Conservation (phyloP, 2,113 vertebrate genomes). For the Peromyscus leucopus region DNA sequence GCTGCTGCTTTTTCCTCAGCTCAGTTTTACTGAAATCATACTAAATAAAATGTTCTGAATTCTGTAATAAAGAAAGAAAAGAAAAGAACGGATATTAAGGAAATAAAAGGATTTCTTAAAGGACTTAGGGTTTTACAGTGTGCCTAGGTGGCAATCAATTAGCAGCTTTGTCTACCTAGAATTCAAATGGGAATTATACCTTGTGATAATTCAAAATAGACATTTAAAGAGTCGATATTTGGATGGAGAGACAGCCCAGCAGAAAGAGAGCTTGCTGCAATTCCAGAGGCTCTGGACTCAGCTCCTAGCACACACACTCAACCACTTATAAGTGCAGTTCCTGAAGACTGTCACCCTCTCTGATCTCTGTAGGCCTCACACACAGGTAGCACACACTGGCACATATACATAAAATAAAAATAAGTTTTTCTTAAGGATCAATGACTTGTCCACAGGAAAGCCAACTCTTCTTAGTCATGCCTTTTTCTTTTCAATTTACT, state of each 20-base stretch:
- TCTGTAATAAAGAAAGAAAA: neutral
- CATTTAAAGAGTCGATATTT: neutral
- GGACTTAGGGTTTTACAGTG: neutral
- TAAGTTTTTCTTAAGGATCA: neutral
- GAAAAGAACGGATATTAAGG: too few relatives aligned
- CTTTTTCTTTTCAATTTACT: neutral
- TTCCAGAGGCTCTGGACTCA: neutral
- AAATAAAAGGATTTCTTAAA: constrained; percentile 40
- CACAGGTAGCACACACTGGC: neutral
- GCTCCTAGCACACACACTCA: neutral
- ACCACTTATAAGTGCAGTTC: neutral
- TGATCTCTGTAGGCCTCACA: neutral
- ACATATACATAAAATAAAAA: neutral
- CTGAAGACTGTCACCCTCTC: neutral
- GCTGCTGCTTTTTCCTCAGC: neutral
- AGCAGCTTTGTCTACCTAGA: neutral
- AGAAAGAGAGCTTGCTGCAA: neutral
- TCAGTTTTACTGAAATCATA: neutral
- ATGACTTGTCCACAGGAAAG: neutral
- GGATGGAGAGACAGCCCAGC: neutral
- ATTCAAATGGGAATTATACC: neutral
- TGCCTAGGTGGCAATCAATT: neutral
- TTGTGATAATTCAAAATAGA: neutral
- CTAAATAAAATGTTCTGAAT: neutral
- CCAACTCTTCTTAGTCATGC: neutral